phyloP scores from a whole-genome alignment of 2,113 vertebrate genomes.

The Arvicanthis niloticus region DNA sequence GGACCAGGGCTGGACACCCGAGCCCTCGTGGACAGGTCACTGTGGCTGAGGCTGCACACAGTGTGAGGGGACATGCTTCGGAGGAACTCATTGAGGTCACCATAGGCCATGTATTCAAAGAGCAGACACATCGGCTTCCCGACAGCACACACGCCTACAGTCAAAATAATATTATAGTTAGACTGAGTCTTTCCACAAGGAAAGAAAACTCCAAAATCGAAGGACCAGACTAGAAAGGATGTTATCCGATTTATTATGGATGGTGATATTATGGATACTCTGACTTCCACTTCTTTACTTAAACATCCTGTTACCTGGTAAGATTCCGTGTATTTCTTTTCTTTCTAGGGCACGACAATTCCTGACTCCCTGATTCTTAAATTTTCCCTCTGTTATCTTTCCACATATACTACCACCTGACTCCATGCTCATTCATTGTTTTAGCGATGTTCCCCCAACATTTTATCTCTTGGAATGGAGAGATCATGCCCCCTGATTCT shows the following conservation, averaged over 20 bases:
- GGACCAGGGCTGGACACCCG: constrained; percentile 85
- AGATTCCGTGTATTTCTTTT: background rate
- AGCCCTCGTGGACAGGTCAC: constrained; percentile 84
- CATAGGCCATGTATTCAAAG: constrained; percentile 98
- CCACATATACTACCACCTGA: background rate
- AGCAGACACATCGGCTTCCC: constrained; percentile 99
- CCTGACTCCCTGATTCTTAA: no score
- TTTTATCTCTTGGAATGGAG: background rate
- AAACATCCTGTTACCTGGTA: background rate
- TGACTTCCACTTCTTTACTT: background rate
- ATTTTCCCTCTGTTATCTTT: background rate
- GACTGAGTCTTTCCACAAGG: fast-evolving
- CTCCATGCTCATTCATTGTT: background rate
- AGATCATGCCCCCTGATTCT: background rate
- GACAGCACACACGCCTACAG: constrained; percentile 95
- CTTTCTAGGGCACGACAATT: background rate
- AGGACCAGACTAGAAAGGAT: background rate
- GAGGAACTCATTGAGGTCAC: constrained; percentile 97
- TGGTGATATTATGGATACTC: no score
- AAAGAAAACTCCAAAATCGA: background rate
- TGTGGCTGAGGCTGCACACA: constrained; percentile 87
- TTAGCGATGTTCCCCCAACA: background rate
- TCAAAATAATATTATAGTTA: background rate
- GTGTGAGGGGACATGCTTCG: constrained; percentile 91
- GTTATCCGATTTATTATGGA: background rate